Evolutionary conservation across 2,797 vertebrate genomes (phyloP), one percentile per base, ranked within the genome.

Genomic region (Anniella stebbinsi): DNA sequence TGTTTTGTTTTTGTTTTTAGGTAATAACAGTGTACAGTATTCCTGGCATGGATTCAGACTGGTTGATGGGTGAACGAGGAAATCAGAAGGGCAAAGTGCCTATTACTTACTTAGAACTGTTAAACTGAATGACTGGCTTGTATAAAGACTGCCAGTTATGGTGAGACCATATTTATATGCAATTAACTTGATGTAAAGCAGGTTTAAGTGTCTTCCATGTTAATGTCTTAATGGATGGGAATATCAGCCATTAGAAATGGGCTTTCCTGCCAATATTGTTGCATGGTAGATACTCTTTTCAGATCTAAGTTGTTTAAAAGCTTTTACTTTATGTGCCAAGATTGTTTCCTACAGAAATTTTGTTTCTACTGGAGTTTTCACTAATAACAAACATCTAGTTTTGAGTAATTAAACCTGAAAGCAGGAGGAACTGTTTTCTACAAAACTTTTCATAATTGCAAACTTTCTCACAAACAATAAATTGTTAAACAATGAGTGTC

Each of bases 31-130:
- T 99, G 91, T 99, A 98, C 97, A 98, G 98, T 89, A 97, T 99
- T 84, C 95, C 97, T 41, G 99, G 98, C 92, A 99, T 99, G 99
- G 99, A 99, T 95, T 98, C 98, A 87, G 99, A 99, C 95, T 99
- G 99, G 99, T 97, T 99, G 95, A 98, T 99, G 98, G 99, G 99
- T 25, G 99, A 99, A 96, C 98, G 99, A 88, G 99, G 98, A 94
- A 99, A 91, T 97, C 99, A 99, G 97, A 99, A 98, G 95, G 99
- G 99, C 97, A 99, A 98, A 98, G 99, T 99, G 95, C 99, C 99
- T 87, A 99, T 99, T 97, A 99, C 99, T 93, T 99, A 99, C 96
- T 98, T 99, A 97, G 99, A 99, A 97, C 97, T 99, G 93, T 98
- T 99, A 88, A 99, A 99, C 98, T 99, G 97, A 98, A 90, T 84